Percentiles rank a stretch among this genome's conserved stretches.
phyloP scores from a whole-genome alignment of 1,140 invertebrate genomes.

The Caenorhabditis remanei region DNA sequence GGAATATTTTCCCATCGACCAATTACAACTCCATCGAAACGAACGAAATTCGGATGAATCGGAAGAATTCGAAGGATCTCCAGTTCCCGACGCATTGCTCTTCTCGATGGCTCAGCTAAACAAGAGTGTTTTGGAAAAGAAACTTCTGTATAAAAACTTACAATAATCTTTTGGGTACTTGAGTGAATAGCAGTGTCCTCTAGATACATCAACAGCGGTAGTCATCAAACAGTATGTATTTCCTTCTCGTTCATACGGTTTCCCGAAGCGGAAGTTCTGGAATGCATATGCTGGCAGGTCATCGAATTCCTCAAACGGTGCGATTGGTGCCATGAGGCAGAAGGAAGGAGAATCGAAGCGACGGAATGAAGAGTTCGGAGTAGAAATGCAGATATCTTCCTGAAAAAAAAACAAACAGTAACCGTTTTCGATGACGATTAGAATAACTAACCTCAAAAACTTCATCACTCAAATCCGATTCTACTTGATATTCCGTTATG shows the following conservation, averaged over 20 bases:
- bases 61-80: conserved; percentile 4
- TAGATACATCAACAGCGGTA: neutral
- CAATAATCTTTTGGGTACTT: conserved; percentile 9
- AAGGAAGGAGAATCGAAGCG: neutral
- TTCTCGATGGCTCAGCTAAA: neutral
- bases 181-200: neutral
- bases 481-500: neutral
- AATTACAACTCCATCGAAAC: conserved; percentile 39
- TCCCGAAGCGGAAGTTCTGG: neutral
- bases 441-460: conserved; percentile 14
- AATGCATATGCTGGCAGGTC: neutral
- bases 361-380: neutral
- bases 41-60: neutral
- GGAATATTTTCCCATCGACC: conserved; percentile 18
- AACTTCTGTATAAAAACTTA: neutral
- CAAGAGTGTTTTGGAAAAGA: neutral
- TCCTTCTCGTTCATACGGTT: neutral
- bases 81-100: neutral
- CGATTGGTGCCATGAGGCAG: conserved; percentile 4
- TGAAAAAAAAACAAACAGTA: neutral
- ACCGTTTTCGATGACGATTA: neutral
- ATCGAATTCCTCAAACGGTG: conserved; percentile 11
- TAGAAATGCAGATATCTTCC: conserved; percentile 24
- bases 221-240: neutral
- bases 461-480: conserved; percentile 34